Evolutionary conservation across 2,113 vertebrate genomes (phyloP).

Genomic region (Labeo rohita): DNA sequence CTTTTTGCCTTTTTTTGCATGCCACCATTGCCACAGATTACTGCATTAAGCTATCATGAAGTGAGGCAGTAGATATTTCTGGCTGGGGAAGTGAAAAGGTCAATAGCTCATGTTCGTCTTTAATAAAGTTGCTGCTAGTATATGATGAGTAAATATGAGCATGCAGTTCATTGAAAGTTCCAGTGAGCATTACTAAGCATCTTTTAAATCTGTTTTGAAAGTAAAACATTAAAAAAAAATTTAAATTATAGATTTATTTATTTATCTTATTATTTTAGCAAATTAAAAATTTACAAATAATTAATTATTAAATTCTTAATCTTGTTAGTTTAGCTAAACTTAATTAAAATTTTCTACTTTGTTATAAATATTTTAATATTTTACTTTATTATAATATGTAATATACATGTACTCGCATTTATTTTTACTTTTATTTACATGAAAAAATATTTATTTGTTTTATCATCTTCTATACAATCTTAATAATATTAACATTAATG

Average conservation of each 20-base stretch:
- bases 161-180: background rate
- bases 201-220: background rate
- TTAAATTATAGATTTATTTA: no score
- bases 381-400: background rate
- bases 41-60: slow-evolving; percentile 42
- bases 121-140: background rate
- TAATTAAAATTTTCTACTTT: no score
- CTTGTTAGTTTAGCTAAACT: no score
- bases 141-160: background rate
- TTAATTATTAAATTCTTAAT: no score
- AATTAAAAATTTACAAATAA: no score
- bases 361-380: no score
- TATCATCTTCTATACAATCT: background rate
- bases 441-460: no score
- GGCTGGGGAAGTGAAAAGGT: slow-evolving; percentile 54
- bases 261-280: no score
- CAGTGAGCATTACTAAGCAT: background rate
- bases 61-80: slow-evolving; percentile 51
- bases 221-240: background rate
- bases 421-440: background rate
- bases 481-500: background rate
- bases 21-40: slow-evolving; percentile 51
- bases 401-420: background rate
- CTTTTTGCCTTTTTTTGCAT: slow-evolving; percentile 57
- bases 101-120: slow-evolving; percentile 17